phyloP scores from a whole-genome alignment of 2,888 invertebrate genomes.

The Clitarchus hookeri region DNA sequence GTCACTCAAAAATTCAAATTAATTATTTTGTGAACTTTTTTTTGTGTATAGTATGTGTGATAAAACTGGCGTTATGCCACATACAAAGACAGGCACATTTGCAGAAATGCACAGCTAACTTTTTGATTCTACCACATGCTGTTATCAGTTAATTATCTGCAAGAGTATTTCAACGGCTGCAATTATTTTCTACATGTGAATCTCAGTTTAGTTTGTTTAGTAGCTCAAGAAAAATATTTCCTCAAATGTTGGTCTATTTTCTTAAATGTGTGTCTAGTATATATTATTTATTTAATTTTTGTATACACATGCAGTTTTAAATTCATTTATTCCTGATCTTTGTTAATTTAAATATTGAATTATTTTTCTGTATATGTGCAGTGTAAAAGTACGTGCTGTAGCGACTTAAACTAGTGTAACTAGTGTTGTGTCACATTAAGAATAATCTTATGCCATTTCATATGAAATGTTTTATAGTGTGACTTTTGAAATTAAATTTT shows the following conservation, averaged over 20 bases:
- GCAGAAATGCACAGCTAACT: background rate
- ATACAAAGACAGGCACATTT: background rate
- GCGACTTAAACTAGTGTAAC: background rate
- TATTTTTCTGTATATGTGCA: background rate
- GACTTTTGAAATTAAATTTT: background rate
- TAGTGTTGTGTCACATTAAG: background rate
- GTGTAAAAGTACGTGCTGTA: background rate
- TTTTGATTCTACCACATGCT: background rate
- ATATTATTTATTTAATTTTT: background rate
- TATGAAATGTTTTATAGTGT: background rate
- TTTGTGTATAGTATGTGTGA: no score
- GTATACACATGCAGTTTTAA: no score
- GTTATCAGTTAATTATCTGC: background rate
- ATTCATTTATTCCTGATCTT: no score
- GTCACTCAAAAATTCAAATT: no score
- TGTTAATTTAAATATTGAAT: background rate
- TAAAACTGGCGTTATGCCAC: background rate
- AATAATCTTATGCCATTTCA: background rate
- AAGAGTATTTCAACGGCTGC: no score
- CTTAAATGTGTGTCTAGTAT: background rate
- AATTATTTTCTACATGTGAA: background rate
- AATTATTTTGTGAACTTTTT: no score
- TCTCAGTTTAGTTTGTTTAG: background rate
- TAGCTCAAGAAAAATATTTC: background rate
- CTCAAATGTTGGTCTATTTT: background rate